Evolutionary conservation across 2,888 invertebrate species (phyloP), one percentile per base, ranked within the genome.

Genomic region (Drosophila vallismaia): DNA sequence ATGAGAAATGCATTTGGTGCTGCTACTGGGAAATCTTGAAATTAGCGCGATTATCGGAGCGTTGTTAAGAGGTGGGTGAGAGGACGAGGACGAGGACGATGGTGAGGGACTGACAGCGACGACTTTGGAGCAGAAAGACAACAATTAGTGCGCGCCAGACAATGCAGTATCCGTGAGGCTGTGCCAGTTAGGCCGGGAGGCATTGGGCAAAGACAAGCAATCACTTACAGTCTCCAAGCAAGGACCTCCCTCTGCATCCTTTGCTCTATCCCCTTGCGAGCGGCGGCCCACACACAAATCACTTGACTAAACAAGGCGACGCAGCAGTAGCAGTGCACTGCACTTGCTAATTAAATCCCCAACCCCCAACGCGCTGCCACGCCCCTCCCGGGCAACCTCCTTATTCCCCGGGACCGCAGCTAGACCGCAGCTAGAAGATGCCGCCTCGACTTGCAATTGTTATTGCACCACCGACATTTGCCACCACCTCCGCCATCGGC

Each of bases 21-120:
- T 74, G 77, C 74, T 85, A 86, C 75, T 89, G 90, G 90, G 90
- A 90, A 90, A 91, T 91, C 89, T 91, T 90, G 88, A 89, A 91
- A 90, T 90, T 90, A 90, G 90, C 91, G 89, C 89, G 89, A 91
- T 90, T 90, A 90, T 88, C 88, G 86, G 81, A 84, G 84, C 84
- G 88, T 84, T 84, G 87, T 78, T 67, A 76, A 85, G 82, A 70
- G 86, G 76, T 19, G 19, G 19, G 19, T 19, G 66, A 12, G 38
- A 29, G 24, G 24, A 51, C 19, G 12, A 38, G 46, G 36, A 36
- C n/a, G 1, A 14, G 56, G 33, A 4, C 9, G 29, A 12, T 14
- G 14, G 45, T n/a, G 19, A 31, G 31, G 49, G 42, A 44, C 9
- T 46, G 33, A 38, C 42, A 29, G 36, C 63, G 53, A 64, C 51